phyloP scores from a whole-genome alignment of 2,888 invertebrate species.

The Pammene aurita region DNA sequence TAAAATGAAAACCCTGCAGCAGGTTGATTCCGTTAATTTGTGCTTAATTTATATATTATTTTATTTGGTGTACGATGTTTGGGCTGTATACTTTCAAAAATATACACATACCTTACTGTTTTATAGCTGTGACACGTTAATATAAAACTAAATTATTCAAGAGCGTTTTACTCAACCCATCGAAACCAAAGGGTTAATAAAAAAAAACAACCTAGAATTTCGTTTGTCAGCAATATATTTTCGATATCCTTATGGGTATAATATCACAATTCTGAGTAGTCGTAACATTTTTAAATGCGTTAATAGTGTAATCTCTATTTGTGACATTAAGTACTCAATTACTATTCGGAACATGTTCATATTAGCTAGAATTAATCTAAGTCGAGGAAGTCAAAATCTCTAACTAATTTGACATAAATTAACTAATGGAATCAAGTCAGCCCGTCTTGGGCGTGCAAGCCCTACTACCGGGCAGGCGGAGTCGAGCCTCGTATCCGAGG shows the following conservation, averaged over 20 bases:
- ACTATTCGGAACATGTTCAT: constrained; percentile 24
- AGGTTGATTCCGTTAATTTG: not conserved
- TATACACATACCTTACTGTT: constrained; percentile 22
- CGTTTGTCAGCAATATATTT: constrained; percentile 44
- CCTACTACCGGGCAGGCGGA: constrained; percentile 2
- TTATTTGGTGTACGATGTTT: constrained; percentile 3
- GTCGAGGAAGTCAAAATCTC: constrained; percentile 14
- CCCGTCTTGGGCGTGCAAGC: not conserved
- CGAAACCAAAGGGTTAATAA: constrained; percentile 9
- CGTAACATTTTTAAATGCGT: constrained; percentile 67
- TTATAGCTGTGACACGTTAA: constrained; percentile 31
- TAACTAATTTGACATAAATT: not conserved
- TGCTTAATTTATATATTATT: constrained; percentile 1
- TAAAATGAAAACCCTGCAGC: constrained; percentile 1
- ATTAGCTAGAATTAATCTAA: constrained; percentile 12
- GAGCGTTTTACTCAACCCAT: constrained; percentile 24
- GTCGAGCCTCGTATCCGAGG: constrained; percentile 16
- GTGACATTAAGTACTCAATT: constrained; percentile 40
- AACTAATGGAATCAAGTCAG: constrained; percentile 29
- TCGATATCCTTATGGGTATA: constrained; percentile 59
- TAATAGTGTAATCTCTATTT: constrained; percentile 46
- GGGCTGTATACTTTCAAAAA: constrained; percentile 20
- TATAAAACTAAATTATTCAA: constrained; percentile 35
- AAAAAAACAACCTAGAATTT: constrained; percentile 16
- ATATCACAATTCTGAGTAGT: constrained; percentile 66